These are phyloP conservation scores for Lepus timidus DNA, from an alignment of 2,113 vertebrate genomes.

Conservation along the genomic window DNA sequence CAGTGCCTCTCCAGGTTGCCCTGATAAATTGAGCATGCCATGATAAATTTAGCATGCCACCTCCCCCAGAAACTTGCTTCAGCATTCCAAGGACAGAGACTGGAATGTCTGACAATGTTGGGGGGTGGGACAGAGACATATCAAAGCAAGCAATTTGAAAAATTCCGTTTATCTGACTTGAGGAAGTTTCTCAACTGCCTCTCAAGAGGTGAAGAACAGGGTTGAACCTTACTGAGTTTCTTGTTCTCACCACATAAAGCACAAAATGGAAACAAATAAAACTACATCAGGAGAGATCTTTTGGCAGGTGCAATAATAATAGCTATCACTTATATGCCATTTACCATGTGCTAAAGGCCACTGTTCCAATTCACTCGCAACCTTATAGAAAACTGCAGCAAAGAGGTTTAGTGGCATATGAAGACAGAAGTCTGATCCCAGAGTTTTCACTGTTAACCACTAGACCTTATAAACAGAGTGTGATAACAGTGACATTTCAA, in stretches of 20 bases:
- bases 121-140: not conserved
- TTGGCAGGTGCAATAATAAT: not conserved
- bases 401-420: not conserved
- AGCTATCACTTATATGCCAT: not conserved
- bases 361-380: not conserved
- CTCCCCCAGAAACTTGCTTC: not conserved
- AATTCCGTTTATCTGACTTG: not conserved
- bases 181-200: constrained; percentile 39
- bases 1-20: not conserved
- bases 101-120: not conserved
- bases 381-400: not conserved
- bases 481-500: not conserved
- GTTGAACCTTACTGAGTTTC: not conserved
- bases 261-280: constrained; percentile 2
- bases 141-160: not conserved
- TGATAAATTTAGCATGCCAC: not conserved
- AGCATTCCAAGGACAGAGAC: not conserved
- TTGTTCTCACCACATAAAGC: not conserved
- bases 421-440: not conserved
- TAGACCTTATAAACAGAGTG: not conserved
- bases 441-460: not conserved
- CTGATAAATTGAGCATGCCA: not conserved
- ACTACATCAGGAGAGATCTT: not conserved
- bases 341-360: not conserved
- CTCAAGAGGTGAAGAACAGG: constrained; percentile 1